Conservation (phyloP, 2,113 vertebrate species). For the Buteo buteo region DNA sequence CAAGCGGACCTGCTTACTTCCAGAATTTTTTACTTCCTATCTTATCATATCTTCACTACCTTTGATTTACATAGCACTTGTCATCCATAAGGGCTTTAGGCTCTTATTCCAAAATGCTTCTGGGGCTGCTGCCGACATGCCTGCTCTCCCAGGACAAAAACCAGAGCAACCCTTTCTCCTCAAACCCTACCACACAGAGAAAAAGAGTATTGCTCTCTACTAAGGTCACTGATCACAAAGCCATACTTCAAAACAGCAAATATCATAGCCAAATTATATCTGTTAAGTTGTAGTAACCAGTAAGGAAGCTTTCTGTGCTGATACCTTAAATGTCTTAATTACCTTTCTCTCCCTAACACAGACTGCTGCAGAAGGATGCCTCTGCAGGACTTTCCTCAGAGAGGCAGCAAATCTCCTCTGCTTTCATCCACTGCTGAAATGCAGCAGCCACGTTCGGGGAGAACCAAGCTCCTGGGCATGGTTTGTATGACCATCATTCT, state of each 20-base stretch:
- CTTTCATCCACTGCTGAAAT: background rate
- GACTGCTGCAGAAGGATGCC: background rate
- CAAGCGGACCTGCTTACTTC: background rate
- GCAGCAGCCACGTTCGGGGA: background rate
- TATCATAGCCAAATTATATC: background rate
- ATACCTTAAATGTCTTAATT: background rate
- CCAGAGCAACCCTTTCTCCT: background rate
- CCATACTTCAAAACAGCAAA: background rate
- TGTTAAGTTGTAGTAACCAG: background rate
- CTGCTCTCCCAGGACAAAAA: background rate
- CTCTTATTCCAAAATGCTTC: background rate
- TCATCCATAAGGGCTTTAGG: background rate
- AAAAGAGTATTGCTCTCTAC: background rate
- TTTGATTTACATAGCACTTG: background rate
- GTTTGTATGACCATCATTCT: background rate
- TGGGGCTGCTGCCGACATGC: background rate
- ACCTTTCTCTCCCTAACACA: background rate
- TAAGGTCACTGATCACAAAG: background rate
- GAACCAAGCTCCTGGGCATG: background rate
- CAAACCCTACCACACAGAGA: background rate
- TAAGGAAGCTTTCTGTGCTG: background rate
- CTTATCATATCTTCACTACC: background rate
- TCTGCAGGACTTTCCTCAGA: background rate
- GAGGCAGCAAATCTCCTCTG: background rate
- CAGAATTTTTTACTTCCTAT: background rate